Conservation (phyloP, 2,113 vertebrate genomes). For the Clarias gariepinus region DNA sequence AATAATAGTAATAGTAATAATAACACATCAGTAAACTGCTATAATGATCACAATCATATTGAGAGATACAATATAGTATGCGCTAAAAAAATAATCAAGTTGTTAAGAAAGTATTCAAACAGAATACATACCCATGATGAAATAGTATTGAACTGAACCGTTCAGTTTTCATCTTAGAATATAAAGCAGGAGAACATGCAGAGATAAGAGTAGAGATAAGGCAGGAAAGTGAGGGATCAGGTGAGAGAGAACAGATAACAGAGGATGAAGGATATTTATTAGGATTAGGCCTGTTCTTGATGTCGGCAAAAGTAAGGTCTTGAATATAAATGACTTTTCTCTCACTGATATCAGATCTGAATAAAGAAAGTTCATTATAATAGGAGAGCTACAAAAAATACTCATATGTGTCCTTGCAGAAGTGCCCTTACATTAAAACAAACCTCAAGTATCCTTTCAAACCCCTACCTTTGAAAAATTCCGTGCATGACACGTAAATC, state of each 20-base stretch:
- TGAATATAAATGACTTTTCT: conserved; percentile 22
- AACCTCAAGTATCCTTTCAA: not conserved
- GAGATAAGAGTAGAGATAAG: conserved; percentile 3
- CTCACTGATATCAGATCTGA: not conserved
- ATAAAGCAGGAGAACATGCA: not conserved
- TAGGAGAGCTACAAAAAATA: not conserved
- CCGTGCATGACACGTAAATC: not conserved
- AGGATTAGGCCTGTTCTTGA: conserved; percentile 19
- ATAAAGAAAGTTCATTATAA: not conserved
- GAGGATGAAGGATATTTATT: conserved; percentile 26
- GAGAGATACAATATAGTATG: not conserved
- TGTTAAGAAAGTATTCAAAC: not conserved
- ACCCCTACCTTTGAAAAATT: not conserved
- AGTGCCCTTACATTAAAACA: not conserved
- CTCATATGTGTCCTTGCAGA: not conserved
- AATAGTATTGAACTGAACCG: not conserved
- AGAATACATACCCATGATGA: not conserved
- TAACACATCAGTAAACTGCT: not conserved
- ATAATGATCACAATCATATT: not conserved
- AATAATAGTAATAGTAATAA: not conserved
- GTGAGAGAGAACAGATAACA: conserved; percentile 4
- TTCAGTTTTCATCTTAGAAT: not conserved
- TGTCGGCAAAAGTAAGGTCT: conserved; percentile 9
- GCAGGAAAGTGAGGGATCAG: not conserved
- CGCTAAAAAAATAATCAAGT: not conserved